Conservation (phyloP, 2,888 invertebrate genomes). For the Eucriotettix oculatus region DNA sequence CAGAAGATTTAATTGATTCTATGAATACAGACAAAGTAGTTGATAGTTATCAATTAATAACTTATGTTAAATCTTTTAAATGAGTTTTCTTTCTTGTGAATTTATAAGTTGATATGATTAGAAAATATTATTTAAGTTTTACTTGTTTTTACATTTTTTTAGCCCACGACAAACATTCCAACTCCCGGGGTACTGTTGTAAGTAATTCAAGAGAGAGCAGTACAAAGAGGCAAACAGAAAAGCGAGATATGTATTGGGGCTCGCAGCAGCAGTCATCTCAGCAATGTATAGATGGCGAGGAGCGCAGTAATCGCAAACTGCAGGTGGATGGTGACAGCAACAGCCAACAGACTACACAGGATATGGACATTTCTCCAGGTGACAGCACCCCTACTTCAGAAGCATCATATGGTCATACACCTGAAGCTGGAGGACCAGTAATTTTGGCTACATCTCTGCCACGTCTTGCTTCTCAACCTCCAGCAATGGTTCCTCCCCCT, state of each 20-base stretch:
- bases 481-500: background rate
- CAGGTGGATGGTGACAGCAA: background rate
- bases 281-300: background rate
- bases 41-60: no score
- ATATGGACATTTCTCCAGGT: constrained; percentile 90
- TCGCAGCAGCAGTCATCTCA: constrained; percentile 5
- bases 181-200: constrained; percentile 33
- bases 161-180: constrained; percentile 63
- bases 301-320: background rate
- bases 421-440: constrained; percentile 36
- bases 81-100: no score
- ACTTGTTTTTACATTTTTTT: constrained; percentile 6
- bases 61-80: no score
- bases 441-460: constrained; percentile 50
- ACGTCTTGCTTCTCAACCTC: constrained; percentile 39
- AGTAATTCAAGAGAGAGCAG: constrained; percentile 10
- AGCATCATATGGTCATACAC: constrained; percentile 43
- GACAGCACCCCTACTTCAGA: constrained; percentile 78
- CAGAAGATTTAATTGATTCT: no score
- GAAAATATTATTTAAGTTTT: no score
- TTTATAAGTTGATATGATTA: no score
- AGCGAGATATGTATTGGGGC: constrained; percentile 14
- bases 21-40: no score
- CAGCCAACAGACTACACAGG: constrained; percentile 39
- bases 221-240: constrained; percentile 11